Conservation (phyloP, 2,797 vertebrate genomes). For the Sparus aurata region DNA sequence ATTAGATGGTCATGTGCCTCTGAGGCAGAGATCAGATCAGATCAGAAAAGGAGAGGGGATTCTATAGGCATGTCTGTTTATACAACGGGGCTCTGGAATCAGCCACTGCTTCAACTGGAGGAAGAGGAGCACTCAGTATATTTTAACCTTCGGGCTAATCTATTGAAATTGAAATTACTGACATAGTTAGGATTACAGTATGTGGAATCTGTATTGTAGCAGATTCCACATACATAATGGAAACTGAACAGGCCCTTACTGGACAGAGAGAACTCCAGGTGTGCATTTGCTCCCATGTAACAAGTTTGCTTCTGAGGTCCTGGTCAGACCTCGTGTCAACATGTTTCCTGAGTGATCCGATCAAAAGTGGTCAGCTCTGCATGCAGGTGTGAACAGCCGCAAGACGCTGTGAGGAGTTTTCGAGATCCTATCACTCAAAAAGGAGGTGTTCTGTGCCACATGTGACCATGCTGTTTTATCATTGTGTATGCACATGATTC, state of each 20-base stretch:
- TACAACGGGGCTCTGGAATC: neutral
- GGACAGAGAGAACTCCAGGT: neutral
- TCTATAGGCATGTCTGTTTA: neutral
- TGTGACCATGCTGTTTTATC: no score
- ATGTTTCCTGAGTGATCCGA: no score
- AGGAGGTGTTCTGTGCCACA: no score
- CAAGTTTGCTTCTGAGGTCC: neutral
- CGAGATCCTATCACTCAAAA: no score
- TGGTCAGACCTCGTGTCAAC: no score
- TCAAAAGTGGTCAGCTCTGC: no score
- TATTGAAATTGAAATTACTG: constrained; percentile 4
- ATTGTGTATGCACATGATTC: no score
- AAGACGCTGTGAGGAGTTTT: no score
- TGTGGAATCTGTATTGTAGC: neutral
- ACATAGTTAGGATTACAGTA: constrained; percentile 7
- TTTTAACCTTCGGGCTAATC: neutral
- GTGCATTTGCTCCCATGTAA: constrained; percentile 11
- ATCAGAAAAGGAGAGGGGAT: neutral
- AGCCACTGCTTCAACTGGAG: neutral
- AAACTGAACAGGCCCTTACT: neutral
- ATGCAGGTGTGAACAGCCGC: no score
- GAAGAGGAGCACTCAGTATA: neutral
- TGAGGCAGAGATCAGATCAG: neutral
- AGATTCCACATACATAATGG: no score
- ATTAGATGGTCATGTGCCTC: neutral